Evolutionary conservation across 1,140 invertebrate species (phyloP), one percentile per base, ranked within the genome.

Genomic region (Pararge aegeria): DNA sequence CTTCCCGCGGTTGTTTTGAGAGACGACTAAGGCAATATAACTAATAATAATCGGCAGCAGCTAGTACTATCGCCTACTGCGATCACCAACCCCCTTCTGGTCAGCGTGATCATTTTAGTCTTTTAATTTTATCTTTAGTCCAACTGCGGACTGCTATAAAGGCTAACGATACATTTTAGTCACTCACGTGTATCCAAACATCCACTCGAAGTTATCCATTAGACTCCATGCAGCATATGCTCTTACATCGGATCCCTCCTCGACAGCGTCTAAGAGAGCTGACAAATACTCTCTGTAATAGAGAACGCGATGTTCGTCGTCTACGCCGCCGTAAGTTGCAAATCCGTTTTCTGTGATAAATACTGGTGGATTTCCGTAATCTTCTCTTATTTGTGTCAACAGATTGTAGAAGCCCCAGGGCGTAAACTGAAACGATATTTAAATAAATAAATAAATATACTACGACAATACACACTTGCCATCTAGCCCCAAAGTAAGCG

Each of bases 191-290:
- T 73, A 73, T 19, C 90, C 91, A 13, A 71, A 70, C 18, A 79
- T 70, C 93, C 93, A 94, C 78, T 94, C 93, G 67, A 94, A 93
- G 66, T 93, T 94, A 64, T 94, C 94, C 83, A 94, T 83, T 2
- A 94, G 68, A 40, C 91, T 92, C 94, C 93, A 94, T 2, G 89
- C 89, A 18, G 91, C 91, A 66, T 94, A 95, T 0, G 83, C 92
- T 20, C 49, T 66, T 3, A 91, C 48, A 50, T 50, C 48, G 1
- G 48, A 50, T 16, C 48, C 21, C 19, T 34, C 49, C 1, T 75
- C 71, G 5, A 88, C 77, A 2, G 85, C 82, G 18, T 86, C 73
- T 16, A 80, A 53, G 55, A 88, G 61, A 4, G 73, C 74, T 18
- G 37, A 20, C 5, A 86, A 37, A 54, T 90, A 95, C 2, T 67